Evolutionary conservation across 2,797 vertebrate species (phyloP).

Genomic region (Stomatorhinus walkeri): DNA sequence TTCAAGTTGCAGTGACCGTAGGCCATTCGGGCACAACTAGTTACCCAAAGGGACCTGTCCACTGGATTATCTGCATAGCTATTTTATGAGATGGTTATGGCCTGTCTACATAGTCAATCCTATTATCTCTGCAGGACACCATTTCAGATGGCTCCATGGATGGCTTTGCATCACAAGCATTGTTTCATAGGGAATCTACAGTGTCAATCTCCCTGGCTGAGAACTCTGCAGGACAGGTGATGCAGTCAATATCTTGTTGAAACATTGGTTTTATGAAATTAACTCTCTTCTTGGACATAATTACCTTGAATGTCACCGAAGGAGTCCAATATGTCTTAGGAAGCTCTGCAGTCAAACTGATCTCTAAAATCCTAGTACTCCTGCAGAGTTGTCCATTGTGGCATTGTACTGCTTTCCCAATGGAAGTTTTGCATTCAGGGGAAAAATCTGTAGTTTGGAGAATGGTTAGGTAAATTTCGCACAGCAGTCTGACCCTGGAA

Average conservation of each 20-base stretch:
- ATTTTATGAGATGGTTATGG: not conserved
- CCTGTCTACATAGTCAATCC: not conserved
- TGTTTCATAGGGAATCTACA: conserved; percentile 45
- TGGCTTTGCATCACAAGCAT: conserved; percentile 43
- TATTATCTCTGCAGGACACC: conserved; percentile 37
- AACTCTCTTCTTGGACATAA: not conserved
- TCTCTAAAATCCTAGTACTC: not conserved
- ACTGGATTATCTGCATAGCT: not conserved
- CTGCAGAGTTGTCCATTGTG: not conserved
- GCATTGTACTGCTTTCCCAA: not conserved
- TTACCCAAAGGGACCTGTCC: no score
- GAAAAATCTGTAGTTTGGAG: not conserved
- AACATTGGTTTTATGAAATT: not conserved
- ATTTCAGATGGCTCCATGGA: conserved; percentile 33
- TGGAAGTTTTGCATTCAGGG: not conserved
- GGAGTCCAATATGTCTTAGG: not conserved
- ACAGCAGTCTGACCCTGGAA: conserved; percentile 49
- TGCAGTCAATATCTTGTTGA: not conserved
- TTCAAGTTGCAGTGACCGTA: not conserved
- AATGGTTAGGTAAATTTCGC: not conserved
- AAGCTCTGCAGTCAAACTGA: not conserved
- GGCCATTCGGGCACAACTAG: not conserved
- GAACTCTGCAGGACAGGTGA: conserved; percentile 36
- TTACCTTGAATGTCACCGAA: not conserved
- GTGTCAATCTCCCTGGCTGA: conserved; percentile 42